Evolutionary conservation across 2,888 invertebrate species (phyloP), one percentile per base, ranked within the genome.

Genomic region (Autographa pulchrina): DNA sequence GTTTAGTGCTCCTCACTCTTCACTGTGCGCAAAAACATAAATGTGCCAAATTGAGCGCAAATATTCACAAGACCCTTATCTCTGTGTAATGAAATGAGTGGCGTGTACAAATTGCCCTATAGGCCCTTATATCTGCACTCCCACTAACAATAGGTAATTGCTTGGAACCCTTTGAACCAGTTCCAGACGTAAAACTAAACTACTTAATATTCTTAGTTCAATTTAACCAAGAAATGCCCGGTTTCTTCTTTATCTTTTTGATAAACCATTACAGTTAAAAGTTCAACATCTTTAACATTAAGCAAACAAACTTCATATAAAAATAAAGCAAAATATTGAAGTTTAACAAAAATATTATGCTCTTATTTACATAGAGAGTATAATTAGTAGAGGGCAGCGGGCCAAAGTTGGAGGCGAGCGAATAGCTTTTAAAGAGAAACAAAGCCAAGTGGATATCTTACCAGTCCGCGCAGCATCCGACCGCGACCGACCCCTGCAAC

Each of bases 1-100:
- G 60, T 65, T 65, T 70, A 59, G 52, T 65, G 67, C 56, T 77
- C 64, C 72, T 73, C 68, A 62, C 62, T 71, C 66, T 64, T 59
- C 73, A 76, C 69, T 75, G 63, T 81, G 74, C 65, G 73, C 73
- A 78, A 77, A 84, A 85, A 82, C 75, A 81, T 84, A 85, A 88
- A 86, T 85, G 87, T 82, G 82, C 82, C 83, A 88, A 88, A 89
- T 90, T 88, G 90, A 86, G 87, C 88, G 89, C 85, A 86, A 89
- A 90, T 90, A 89, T 90, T 89, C 89, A 89, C 88, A 83, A 90
- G 91, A 89, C 92, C 92, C 92, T 92, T 92, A 92, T 92, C 92
- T 92, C 87, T 89, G 92, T 86, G 91, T 91, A 93, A 93, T 93
- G 92, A 92, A 92, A 93, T 92, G 92, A 92, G 88, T 91, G 92